Conservation (phyloP, 2,888 invertebrate species). For the Drosophila anomalata region DNA sequence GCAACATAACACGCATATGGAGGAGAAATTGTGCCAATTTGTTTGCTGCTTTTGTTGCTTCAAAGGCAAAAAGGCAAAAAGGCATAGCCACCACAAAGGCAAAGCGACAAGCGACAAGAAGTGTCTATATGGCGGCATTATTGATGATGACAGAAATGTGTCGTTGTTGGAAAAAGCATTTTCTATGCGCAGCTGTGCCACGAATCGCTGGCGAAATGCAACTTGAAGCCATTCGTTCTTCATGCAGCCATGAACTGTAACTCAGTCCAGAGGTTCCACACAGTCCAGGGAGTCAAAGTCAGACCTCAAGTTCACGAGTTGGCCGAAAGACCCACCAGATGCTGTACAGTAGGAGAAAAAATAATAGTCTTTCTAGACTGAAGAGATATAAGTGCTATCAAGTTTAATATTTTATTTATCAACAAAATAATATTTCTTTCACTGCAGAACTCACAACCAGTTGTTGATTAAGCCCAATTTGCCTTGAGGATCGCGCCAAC, state of each 20-base stretch:
- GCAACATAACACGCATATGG: constrained; percentile 67
- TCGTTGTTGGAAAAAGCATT: constrained; percentile 54
- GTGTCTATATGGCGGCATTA: constrained; percentile 69
- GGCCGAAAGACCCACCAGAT: constrained; percentile 7
- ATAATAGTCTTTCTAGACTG: background rate
- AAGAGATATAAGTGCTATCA: background rate
- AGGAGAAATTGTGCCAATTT: constrained; percentile 79
- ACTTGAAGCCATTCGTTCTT: constrained; percentile 20
- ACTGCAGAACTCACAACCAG: constrained; percentile 36
- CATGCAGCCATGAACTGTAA: constrained; percentile 59
- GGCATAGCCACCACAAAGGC: constrained; percentile 37
- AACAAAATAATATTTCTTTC: background rate
- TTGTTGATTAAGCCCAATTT: constrained; percentile 61
- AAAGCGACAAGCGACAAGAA: constrained; percentile 35
- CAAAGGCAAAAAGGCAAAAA: constrained; percentile 46
- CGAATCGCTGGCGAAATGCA: constrained; percentile 15
- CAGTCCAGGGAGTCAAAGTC: constrained; percentile 9
- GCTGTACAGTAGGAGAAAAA: background rate
- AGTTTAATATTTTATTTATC: background rate
- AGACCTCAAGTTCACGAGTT: constrained; percentile 56
- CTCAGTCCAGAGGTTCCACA: background rate
- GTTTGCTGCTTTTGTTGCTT: constrained; percentile 50
- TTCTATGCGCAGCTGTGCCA: constrained; percentile 46
- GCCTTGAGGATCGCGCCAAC: constrained; percentile 29
- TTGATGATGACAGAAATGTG: constrained; percentile 81